Evolutionary conservation across 2,797 vertebrate genomes (phyloP), one percentile per base, ranked within the genome.

Genomic region (Lacerta bilineata): DNA sequence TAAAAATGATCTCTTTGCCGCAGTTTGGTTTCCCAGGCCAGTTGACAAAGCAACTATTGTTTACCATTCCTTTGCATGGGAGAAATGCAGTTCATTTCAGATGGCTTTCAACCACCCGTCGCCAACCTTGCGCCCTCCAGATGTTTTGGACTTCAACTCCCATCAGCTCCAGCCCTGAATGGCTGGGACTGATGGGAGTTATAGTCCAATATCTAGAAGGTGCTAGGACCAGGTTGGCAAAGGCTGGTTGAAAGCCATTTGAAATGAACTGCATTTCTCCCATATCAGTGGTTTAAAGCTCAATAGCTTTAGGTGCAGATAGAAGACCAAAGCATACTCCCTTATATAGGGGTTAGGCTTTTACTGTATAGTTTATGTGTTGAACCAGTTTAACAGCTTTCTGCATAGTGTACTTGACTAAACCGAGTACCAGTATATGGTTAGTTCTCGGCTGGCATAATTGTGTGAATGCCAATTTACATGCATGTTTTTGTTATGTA

Each of bases 371-470:
- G 23, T 43, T 55, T 50, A 29, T 64, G 41, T 55, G 66, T 85
- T 92, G 82, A 82, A 4, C 75, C 10, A 80, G 75, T 85, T 0
- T 29, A 80, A 74, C 88, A 77, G 6, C 23, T 74, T 11, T 15
- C 87, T 91, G 85, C 83, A 6, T 25, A 77, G 2, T 55, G 50
- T 55, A 55, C 50, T 55, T 55, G 50, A 15, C 50, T 55, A 55
- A 55, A 55, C 13, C 10, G 15, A 50, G 43, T 84, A 86, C 10
- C 7, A 50, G 43, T 84, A 86, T 79, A 85, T 89, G 90, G 85
- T 87, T 87, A 79, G 0, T 29, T 86, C 80, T 88, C 39, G 10
- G 39, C 75, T 11, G 20, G 59, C 59, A 23, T 23, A 23, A 61
- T 5, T 61, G 59, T 61, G 59, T 61, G 18, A 61, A 61, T 61